Percentiles rank a stretch among this genome's conserved stretches.
phyloP scores from a whole-genome alignment of 2,888 invertebrate species.

The Lepidocyrtinus sp. region DNA sequence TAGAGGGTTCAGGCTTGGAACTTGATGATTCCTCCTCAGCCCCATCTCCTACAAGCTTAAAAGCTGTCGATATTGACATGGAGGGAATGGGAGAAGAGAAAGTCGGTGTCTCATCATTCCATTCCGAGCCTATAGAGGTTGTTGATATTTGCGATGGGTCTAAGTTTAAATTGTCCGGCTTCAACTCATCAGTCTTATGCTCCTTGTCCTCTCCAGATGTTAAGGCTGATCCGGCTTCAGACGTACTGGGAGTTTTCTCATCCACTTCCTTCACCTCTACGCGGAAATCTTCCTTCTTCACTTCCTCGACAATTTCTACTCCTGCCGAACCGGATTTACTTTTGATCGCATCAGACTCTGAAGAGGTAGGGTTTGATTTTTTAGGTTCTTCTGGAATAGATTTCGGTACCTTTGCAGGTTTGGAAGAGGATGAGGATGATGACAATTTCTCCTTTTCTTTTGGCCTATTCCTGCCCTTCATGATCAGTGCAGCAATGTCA shows the following conservation, averaged over 20 bases:
- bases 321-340: constrained; percentile 20
- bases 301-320: not conserved
- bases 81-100: constrained; percentile 67
- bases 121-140: constrained; percentile 64
- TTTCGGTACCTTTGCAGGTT: not conserved
- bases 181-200: constrained; percentile 31
- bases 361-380: no score
- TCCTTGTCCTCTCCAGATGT: not conserved
- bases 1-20: constrained; percentile 22
- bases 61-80: constrained; percentile 65
- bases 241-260: not conserved
- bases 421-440: constrained; percentile 14
- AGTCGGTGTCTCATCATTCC: constrained; percentile 68
- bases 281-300: constrained; percentile 21
- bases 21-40: constrained; percentile 42
- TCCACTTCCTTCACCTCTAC: constrained; percentile 30
- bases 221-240: not conserved
- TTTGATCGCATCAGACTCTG: constrained; percentile 36
- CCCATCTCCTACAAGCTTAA: constrained; percentile 54
- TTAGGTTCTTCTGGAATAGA: no score
- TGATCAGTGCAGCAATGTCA: constrained; percentile 63
- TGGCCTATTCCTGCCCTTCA: constrained; percentile 59
- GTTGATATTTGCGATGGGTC: constrained; percentile 62
- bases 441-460: constrained; percentile 55
- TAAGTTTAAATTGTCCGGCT: constrained; percentile 23